phyloP scores from a whole-genome alignment of 2,113 vertebrate species.

The Sapayoa aenigma region DNA sequence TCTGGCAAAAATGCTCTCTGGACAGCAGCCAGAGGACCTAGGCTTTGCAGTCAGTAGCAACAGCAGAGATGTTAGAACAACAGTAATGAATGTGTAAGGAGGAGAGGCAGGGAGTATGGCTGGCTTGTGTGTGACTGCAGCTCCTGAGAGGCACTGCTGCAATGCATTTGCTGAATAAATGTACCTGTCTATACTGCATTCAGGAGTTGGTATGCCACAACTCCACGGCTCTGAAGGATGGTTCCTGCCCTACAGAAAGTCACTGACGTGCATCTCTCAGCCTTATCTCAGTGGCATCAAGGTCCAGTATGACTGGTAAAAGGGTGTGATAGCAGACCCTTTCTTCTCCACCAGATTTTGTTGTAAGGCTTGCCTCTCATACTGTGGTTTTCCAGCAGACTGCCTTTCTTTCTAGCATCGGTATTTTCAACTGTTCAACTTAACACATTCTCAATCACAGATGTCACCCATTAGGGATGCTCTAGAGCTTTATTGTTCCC shows the following conservation, averaged over 20 bases:
- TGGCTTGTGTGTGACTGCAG: neutral
- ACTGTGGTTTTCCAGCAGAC: neutral
- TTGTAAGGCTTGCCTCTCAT: neutral
- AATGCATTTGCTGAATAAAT: neutral
- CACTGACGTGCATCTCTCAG: neutral
- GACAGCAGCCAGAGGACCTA: neutral
- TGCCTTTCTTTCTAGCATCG: neutral
- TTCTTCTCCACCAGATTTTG: neutral
- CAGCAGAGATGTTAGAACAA: neutral
- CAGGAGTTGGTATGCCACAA: neutral
- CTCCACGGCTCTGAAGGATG: neutral
- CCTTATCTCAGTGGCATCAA: neutral
- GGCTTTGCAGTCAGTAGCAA: neutral
- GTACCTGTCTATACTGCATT: rapidly evolving
- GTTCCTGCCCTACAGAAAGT: neutral
- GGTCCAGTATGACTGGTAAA: neutral
- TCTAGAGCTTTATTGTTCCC: neutral
- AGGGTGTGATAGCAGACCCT: neutral
- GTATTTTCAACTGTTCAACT: neutral
- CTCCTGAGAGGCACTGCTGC: neutral
- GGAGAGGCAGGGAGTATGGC: neutral
- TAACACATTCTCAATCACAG: neutral
- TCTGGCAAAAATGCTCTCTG: neutral
- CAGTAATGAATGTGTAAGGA: neutral
- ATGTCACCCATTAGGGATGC: neutral